Conservation (phyloP, 2,888 invertebrate genomes). For the Charanyca ferruginea region DNA sequence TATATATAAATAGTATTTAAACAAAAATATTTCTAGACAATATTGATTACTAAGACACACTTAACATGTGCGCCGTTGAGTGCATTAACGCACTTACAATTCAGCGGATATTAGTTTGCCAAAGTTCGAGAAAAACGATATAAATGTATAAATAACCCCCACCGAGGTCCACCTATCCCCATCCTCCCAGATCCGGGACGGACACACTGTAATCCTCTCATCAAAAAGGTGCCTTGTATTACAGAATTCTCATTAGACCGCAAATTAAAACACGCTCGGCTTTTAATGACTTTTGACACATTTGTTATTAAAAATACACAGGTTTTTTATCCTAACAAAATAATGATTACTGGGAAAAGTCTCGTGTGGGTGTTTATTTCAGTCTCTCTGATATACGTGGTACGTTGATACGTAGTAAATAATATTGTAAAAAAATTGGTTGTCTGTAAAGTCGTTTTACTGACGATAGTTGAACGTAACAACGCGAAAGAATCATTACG, state of each 20-base stretch:
- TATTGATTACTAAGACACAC: too few species aligned
- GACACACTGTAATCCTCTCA: slow-evolving; percentile 25
- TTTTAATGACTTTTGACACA: slow-evolving; percentile 48
- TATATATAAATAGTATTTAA: too few species aligned
- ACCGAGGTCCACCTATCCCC: slow-evolving; percentile 5
- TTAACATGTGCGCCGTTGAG: too few species aligned
- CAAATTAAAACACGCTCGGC: slow-evolving; percentile 45
- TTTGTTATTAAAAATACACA: slow-evolving; percentile 42
- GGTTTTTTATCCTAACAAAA: slow-evolving; percentile 8
- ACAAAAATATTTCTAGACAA: too few species aligned
- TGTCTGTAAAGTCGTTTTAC: too few species aligned
- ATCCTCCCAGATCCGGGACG: background rate
- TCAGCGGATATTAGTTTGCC: background rate
- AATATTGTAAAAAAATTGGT: background rate
- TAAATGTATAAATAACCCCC: background rate
- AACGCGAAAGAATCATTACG: too few species aligned
- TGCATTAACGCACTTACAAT: too few species aligned
- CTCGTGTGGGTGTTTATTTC: slow-evolving; percentile 4
- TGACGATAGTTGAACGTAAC: too few species aligned
- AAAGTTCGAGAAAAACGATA: background rate
- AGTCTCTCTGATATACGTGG: background rate
- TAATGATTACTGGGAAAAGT: slow-evolving; percentile 6
- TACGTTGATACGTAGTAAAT: background rate
- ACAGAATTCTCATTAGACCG: slow-evolving; percentile 49
- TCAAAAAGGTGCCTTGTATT: slow-evolving; percentile 47